Base-by-base conservation (phyloP, 2,113 vertebrate species). In the Arenaria interpres region DNA sequence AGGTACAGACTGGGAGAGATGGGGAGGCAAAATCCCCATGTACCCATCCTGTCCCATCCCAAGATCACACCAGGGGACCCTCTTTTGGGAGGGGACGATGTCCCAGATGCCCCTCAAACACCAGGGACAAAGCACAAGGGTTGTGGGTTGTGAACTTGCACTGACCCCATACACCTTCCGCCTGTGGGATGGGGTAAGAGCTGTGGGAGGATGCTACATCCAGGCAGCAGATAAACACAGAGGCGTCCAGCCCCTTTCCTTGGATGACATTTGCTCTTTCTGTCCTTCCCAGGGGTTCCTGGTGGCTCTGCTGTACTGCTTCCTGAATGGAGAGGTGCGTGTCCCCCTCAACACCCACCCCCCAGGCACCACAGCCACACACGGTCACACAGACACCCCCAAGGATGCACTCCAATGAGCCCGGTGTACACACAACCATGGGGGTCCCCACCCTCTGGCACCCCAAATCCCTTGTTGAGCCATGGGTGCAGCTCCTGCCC, bases 231-330 rank as follows among this genome's bases (percentile, higher is more conserved):
- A 19, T 14, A 45, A 57, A 45, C 54, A 46, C 2, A 4, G 39
- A 63, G 17, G 23, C 27, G 1, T 59, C 53, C 41, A 30, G 15
- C 17, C 64, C 41, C 43, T 77, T 86, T 30, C 63, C 35, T 30
- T 0, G 5, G 11, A 35, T 91, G 45, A 43, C 45, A 51, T 35
- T 41, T 51, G 3, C 11, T 21, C 53, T 33, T 54, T 30, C 28
- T 57, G 22, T 53, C 50, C 56, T 48, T 74, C 22, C 18, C 78
- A 98, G 97, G 97, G 97, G 10, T 97, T 97, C 46, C 93, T 97
- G 73, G 97, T 98, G 77, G 97, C 97, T 85, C 93, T 97, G 78
- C 94, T 98, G 3, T 98, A 98, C 78, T 98, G 97, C 45, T 98
- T 98, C 89, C 94, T 97, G 79, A 98, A 98, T 0, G 96, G 97